phyloP scores from a whole-genome alignment of 2,888 invertebrate genomes.

The Pheosia tremula region DNA sequence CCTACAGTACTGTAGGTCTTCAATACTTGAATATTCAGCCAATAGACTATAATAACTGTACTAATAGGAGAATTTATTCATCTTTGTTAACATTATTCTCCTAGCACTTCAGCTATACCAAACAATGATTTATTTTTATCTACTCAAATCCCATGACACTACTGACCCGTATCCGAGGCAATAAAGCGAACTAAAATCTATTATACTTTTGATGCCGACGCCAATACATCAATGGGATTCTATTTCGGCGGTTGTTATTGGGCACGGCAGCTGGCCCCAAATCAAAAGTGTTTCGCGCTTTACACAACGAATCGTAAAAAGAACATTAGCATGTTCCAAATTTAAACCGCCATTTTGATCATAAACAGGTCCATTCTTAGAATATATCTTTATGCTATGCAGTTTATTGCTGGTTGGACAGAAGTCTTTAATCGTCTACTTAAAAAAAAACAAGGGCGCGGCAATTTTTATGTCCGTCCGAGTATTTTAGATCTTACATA shows the following conservation, averaged over 20 bases:
- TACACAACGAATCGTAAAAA: constrained; percentile 68
- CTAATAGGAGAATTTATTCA: no score
- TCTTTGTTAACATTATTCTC: no score
- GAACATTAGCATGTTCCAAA: constrained; percentile 62
- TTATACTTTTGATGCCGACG: constrained; percentile 26
- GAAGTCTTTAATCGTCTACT: no score
- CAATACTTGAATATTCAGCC: no score
- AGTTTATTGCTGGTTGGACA: no score
- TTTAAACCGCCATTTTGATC: constrained; percentile 47
- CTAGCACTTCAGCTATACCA: no score
- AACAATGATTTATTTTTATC: background rate
- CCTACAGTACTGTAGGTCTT: no score
- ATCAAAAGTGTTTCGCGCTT: constrained; percentile 60
- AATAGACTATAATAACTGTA: no score
- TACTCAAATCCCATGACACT: constrained; percentile 8
- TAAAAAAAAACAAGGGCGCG: no score
- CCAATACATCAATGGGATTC: constrained; percentile 41
- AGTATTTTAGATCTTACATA: no score
- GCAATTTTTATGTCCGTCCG: no score
- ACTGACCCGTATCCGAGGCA: constrained; percentile 10
- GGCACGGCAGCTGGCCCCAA: constrained; percentile 52
- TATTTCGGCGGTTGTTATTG: constrained; percentile 29
- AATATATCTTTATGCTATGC: constrained; percentile 33
- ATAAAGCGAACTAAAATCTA: constrained; percentile 31
- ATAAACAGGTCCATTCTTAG: constrained; percentile 44